Evolutionary conservation across 2,888 invertebrate genomes (phyloP), one percentile per base, ranked within the genome.

Genomic region (Lasioglossum zephyrum): DNA sequence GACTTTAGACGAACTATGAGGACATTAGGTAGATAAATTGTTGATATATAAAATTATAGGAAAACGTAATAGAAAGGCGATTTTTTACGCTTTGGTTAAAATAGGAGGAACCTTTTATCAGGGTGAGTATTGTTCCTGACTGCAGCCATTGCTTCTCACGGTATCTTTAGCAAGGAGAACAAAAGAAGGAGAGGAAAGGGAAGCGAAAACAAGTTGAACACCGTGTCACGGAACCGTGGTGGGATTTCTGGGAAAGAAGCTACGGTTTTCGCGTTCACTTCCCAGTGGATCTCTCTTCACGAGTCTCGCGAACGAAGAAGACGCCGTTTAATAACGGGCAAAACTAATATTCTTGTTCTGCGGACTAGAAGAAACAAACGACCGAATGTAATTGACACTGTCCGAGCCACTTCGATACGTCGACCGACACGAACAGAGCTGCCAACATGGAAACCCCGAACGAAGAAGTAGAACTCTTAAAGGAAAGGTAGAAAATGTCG

Each of bases 201-300:
- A 16, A 53, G 70, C 47, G 63, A 53, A 76, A 53, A 57, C 70
- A 31, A 66, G 49, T 47, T 39, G 66, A 66, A 49, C 66, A 26
- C 39, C 31, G 74, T 22, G 73, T 80, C 44, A 47, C 47, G 77
- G 41, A 74, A 47, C 39, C 49, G n/a, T 63, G 60, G 57, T 39
- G 60, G 77, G 49, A 66, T 49, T 84, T 85, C 79, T 69, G 2
- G 44, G 84, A 83, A 76, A 44, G 41, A 69, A 26, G 22, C 36
- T 53, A 36, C 2, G 53, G 75, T 91, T 91, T 92, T 88, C 89
- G 86, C 86, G 83, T 89, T 89, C 87, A 88, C 83, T 88, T 87
- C 88, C 69, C 66, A 86, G 85, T 85, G 85, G 85, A 85, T 87
- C 86, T 82, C 63, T 70, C 70, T 39, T 70, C 69, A n/a, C 39